Conservation (phyloP, 2,113 vertebrate species). For the Barbus barbus region DNA sequence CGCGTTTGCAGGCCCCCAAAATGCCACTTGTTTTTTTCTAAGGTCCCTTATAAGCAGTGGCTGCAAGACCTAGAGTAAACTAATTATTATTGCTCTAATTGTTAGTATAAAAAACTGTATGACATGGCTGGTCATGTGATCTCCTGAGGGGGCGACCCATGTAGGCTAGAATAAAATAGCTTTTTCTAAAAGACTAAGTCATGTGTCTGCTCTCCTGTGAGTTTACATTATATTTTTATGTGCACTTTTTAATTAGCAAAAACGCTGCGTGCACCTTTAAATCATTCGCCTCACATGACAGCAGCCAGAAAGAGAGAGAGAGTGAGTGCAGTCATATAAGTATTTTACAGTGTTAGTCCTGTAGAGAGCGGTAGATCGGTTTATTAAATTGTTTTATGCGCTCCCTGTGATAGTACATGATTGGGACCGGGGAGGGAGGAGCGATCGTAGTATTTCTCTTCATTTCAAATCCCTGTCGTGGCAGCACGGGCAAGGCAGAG, state of each 20-base stretch:
- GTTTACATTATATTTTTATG: neutral
- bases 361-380: constrained; percentile 78
- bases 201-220: neutral
- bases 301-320: neutral
- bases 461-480: constrained; percentile 67
- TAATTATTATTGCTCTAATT: neutral
- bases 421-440: constrained; percentile 70
- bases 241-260: neutral
- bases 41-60: neutral
- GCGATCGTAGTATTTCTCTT: constrained; percentile 71
- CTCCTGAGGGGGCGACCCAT: neutral
- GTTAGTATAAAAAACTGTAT: neutral
- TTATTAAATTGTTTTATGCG: constrained; percentile 55
- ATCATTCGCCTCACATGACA: constrained; percentile 5
- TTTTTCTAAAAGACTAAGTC: neutral
- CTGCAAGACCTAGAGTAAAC: neutral
- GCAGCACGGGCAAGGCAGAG: constrained; percentile 66
- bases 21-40: no score
- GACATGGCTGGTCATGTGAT: no score
- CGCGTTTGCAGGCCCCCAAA: no score
- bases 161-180: neutral
- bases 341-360: constrained; percentile 70
- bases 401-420: constrained; percentile 63
- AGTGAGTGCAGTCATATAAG: constrained; percentile 7
- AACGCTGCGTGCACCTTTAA: neutral